Base-by-base conservation (phyloP, 2,113 vertebrate species). In the Paradoxurus hermaphroditus region DNA sequence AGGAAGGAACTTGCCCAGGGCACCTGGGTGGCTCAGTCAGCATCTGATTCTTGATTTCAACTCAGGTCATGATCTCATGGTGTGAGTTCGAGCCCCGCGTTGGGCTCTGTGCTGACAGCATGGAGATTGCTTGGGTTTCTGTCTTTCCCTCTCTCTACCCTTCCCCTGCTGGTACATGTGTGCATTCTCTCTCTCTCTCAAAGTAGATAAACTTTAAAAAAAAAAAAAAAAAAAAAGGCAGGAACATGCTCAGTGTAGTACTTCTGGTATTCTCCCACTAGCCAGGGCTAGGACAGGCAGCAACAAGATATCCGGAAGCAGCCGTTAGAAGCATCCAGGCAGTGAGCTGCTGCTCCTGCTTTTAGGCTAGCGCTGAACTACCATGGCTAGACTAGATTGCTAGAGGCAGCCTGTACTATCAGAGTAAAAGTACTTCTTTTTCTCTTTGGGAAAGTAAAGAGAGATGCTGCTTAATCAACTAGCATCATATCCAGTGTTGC, bases 401-500 rank as follows among this genome's bases (percentile, higher is more conserved):
- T 39, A 90, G 14, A 94, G 59, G 23, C 15, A 83, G 13, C 5
- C 3, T 62, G 19, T 92, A 70, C 16, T 96, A 9, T 87, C 46
- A 87, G n/a, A 70, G 23, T 59, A 44, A 94, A 94, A 93, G 72
- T 81, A 65, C 7, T 90, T 87, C 44, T n/a, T 81, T 87, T 87
- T 86, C n/a, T 36, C 49, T 86, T 84, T 84, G 63, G 18, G 31
- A 85, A 91, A 67, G 62, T 86, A 90, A 59, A 44, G 6, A 77
- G 72, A 65, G 44, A 73, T 91, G 82, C 25, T 95, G 39, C 73
- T 81, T 83, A 82, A 62, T 14, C 85, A 88, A 65, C 31, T 63
- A 83, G 75, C 93, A 77, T 53, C 34, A 81, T 88, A n/a, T 94
- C 92, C 85, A 68, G 46, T 87, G 23, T 91, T 92, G 19, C 56